phyloP scores from a whole-genome alignment of 2,113 vertebrate genomes.

The Apodemus sylvaticus region DNA sequence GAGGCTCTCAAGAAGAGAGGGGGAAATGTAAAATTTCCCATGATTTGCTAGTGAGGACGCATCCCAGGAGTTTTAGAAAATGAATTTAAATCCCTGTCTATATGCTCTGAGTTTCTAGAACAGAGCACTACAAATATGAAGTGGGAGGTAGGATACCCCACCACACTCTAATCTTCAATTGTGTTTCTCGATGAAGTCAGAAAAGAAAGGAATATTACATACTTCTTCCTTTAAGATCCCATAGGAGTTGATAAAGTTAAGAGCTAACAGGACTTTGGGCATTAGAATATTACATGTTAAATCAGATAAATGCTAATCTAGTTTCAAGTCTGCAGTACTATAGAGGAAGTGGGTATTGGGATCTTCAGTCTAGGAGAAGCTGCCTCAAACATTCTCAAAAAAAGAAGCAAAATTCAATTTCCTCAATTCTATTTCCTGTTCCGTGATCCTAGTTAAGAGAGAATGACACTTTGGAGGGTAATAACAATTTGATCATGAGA shows the following conservation, averaged over 20 bases:
- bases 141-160: background rate
- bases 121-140: background rate
- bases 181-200: background rate
- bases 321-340: constrained; percentile 17
- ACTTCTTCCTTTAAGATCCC: constrained; percentile 35
- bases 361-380: background rate
- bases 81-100: constrained; percentile 20
- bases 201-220: background rate
- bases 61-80: constrained; percentile 29
- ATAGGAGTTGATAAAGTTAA: constrained; percentile 28
- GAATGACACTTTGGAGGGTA: background rate
- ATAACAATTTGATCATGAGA: constrained; percentile 9
- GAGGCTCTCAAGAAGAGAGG: constrained; percentile 24
- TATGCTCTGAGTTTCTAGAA: background rate
- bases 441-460: background rate
- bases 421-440: background rate
- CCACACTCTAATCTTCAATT: background rate
- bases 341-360: background rate
- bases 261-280: background rate
- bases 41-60: background rate
- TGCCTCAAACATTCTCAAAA: background rate
- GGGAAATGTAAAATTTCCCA: background rate
- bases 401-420: constrained; percentile 9
- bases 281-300: constrained; percentile 9
- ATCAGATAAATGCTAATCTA: constrained; percentile 38